phyloP scores from a whole-genome alignment of 2,113 vertebrate species.

The Gopherus flavomarginatus region DNA sequence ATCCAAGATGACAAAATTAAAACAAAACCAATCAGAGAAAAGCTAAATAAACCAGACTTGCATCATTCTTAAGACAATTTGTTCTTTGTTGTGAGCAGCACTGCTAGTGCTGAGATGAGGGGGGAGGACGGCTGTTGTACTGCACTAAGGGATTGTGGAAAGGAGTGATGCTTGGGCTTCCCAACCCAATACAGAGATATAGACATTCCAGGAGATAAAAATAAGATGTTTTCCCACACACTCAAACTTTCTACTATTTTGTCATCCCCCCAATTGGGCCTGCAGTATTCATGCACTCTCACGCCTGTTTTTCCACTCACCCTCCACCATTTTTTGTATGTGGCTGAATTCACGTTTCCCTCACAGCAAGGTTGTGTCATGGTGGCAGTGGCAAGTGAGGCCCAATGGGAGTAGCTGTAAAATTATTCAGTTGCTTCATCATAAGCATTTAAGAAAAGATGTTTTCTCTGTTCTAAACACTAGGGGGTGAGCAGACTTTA shows the following conservation, averaged over 20 bases:
- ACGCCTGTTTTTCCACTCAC: background rate
- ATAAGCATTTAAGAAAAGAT: background rate
- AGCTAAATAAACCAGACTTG: background rate
- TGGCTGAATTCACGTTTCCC: no score
- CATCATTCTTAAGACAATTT: background rate
- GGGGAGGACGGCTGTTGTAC: background rate
- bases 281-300: background rate
- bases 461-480: background rate
- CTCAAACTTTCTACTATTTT: background rate
- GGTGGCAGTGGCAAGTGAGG: background rate
- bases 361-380: background rate
- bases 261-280: background rate
- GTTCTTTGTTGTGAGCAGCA: background rate
- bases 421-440: background rate
- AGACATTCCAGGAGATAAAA: background rate
- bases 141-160: background rate
- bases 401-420: background rate
- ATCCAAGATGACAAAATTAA: background rate
- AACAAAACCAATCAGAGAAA: background rate
- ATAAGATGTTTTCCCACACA: background rate
- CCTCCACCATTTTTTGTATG: no score
- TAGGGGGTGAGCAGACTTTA: background rate
- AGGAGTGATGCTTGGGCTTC: background rate
- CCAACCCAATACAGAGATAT: background rate
- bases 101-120: background rate